Conservation (phyloP, 2,888 invertebrate genomes). For the Cataglyphis altisquamis region DNA sequence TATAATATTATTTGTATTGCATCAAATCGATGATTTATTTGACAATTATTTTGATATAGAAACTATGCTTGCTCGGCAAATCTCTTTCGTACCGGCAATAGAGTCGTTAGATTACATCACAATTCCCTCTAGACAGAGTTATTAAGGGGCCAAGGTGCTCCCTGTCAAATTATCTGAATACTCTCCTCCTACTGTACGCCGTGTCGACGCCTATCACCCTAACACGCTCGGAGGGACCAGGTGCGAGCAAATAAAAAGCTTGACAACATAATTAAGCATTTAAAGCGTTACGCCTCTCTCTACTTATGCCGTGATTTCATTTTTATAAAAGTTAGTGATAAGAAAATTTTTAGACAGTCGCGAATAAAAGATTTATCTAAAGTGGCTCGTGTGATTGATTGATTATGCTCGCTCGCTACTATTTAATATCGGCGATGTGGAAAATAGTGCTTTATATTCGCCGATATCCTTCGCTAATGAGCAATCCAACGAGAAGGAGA, state of each 20-base stretch:
- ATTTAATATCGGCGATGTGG: not conserved
- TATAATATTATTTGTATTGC: not conserved
- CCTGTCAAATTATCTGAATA: constrained; percentile 65
- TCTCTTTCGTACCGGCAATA: constrained; percentile 28
- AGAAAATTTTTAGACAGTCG: not conserved
- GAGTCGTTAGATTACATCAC: constrained; percentile 54
- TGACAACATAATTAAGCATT: constrained; percentile 53
- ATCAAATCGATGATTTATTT: not conserved
- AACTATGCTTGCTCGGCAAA: not conserved
- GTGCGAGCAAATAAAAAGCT: constrained; percentile 46
- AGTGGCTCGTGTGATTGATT: not conserved
- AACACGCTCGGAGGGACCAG: constrained; percentile 44
- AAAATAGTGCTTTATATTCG: constrained; percentile 3
- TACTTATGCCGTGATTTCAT: not conserved
- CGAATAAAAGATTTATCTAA: constrained; percentile 1
- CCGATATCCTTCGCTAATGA: constrained; percentile 56
- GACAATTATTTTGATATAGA: not conserved
- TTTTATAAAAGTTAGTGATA: not conserved
- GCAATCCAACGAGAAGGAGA: constrained; percentile 58
- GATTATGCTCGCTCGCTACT: not conserved
- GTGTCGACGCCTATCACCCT: constrained; percentile 62
- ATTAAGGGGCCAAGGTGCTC: constrained; percentile 61
- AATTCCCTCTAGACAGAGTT: constrained; percentile 60
- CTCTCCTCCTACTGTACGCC: constrained; percentile 61
- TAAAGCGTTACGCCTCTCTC: constrained; percentile 19